These are phyloP conservation scores for Portevinia maculata DNA, from an alignment of 2,888 invertebrate genomes.

Conservation along the genomic window DNA sequence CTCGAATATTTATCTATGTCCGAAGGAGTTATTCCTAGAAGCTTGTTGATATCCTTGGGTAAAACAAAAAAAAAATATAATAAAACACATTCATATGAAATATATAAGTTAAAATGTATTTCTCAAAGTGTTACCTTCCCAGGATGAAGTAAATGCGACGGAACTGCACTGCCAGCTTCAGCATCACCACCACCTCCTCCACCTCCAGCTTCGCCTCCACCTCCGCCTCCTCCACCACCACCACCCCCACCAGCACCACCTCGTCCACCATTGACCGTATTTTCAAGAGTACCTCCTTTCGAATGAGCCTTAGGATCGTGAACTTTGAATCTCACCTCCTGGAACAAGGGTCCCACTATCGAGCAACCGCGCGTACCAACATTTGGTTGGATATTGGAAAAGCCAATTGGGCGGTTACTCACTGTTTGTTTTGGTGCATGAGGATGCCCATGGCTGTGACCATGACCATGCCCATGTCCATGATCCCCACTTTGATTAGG, in stretches of 20 bases:
- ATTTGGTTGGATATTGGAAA: slow-evolving; percentile 83
- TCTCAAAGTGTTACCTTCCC: slow-evolving; percentile 86
- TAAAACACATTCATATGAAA: slow-evolving; percentile 7
- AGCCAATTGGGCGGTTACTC: slow-evolving; percentile 84
- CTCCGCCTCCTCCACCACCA: slow-evolving; percentile 81
- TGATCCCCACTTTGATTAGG: slow-evolving; percentile 87
- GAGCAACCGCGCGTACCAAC: slow-evolving; percentile 85
- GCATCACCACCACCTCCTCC: slow-evolving; percentile 82
- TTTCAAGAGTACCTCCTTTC: slow-evolving; percentile 95
- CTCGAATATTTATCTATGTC: slow-evolving; percentile 99
- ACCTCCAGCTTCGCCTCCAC: slow-evolving; percentile 78
- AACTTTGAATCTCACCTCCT: slow-evolving; percentile 98
- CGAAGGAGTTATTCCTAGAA: slow-evolving; percentile 96
- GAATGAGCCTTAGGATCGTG: slow-evolving; percentile 97
- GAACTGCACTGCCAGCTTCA: slow-evolving; percentile 83
- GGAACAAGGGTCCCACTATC: slow-evolving; percentile 87
- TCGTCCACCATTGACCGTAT: slow-evolving; percentile 93
- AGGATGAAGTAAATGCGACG: slow-evolving; percentile 92
- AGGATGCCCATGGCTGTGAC: slow-evolving; percentile 84
- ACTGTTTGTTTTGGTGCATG: slow-evolving; percentile 83
- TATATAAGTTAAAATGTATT: background rate
- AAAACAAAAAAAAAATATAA: slow-evolving; percentile 32
- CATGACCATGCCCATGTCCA: slow-evolving; percentile 83
- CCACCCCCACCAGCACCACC: slow-evolving; percentile 86
- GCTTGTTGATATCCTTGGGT: slow-evolving; percentile 91